Evolutionary conservation across 2,888 invertebrate species (phyloP), one percentile per base, ranked within the genome.

Genomic region (Synergus japonicus): DNA sequence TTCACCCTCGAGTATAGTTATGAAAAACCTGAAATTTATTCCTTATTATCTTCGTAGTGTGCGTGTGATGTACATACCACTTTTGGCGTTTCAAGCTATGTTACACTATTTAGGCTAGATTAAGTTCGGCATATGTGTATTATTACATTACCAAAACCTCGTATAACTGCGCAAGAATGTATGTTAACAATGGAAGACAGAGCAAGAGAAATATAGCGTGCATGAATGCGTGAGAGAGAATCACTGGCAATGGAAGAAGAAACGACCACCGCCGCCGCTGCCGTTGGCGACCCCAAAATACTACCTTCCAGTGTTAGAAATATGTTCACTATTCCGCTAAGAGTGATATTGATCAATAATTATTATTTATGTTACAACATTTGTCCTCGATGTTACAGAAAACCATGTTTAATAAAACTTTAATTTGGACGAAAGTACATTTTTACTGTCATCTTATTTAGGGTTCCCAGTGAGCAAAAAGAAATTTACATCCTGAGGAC

Each of bases 371-470:
- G 91, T 92, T 91, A 90, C 87, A 83, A 82, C 85, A 91, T 91
- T 91, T 88, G 91, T 92, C 91, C 91, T 92, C 91, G 92, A 92
- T 92, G 92, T 92, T 92, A 91, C 90, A 90, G 90, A 91, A 90
- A 89, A 91, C 85, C 90, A 90, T 92, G 90, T 92, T 92, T 91
- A 92, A 92, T 92, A 91, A 92, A 92, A 91, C 90, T 91, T 91
- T 91, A 90, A 92, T 91, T 92, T 91, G 90, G 90, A 91, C 90
- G 91, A 91, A 90, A 86, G 86, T 82, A 79, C 22, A 10, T 76
- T 60, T 69, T 7, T 44, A 13, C 13, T 54, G 15, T 0, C 29
- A 29, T 29, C 29, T 29, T 29, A n/a, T n/a, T n/a, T n/a, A n/a
- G n/a, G n/a, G n/a, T n/a, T n/a, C n/a, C n/a, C n/a, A n/a, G n/a